Evolutionary conservation across 2,113 vertebrate species (phyloP), one percentile per base, ranked within the genome.

Genomic region (Hippocampus abdominalis): DNA sequence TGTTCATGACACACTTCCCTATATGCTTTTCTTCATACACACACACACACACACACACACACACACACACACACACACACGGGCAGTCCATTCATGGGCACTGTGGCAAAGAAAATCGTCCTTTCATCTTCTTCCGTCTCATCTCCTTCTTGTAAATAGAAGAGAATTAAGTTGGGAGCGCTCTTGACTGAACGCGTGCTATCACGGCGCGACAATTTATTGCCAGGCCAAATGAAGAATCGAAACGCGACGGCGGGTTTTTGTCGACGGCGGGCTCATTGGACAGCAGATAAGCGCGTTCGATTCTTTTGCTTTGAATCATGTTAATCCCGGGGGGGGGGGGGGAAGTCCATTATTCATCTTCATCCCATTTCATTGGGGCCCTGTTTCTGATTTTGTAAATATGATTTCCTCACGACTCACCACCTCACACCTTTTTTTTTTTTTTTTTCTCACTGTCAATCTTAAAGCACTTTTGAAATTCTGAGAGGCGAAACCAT

Each of bases 391-490:
- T 89, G 87, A 88, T 92, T 90, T 89, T 90, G 87, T 91, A 92
- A 93, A 92, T 92, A 91, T 89, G 84, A 88, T 90, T 92, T 91
- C 86, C 82, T 76, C 46, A 49, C 46, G 46, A 16, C 46, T 20
- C 46, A n/a, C 46, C 46, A 16, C 46, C 61, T 71, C 72, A 13
- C 25, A 23, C 77, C 62, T 71, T 56, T 74, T 62, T 11, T 44
- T 44, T 44, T 44, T 66, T 42, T 56, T 13, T 44, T 44, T 66
- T 42, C 49, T 27, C 32, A 27, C 9, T 70, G 64, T 84, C 70
- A 89, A 89, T 92, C 90, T 91, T 91, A 87, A 90, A 82, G 85
- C 84, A 85, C 89, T 91, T 90, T 89, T 92, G 86, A 90, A 89
- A 92, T 91, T 87, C 87, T 85, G 83, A 85, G 79, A 87, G 85